Evolutionary conservation across 2,113 vertebrate genomes (phyloP), one percentile per base, ranked within the genome.

Genomic region (Notothenia coriiceps): DNA sequence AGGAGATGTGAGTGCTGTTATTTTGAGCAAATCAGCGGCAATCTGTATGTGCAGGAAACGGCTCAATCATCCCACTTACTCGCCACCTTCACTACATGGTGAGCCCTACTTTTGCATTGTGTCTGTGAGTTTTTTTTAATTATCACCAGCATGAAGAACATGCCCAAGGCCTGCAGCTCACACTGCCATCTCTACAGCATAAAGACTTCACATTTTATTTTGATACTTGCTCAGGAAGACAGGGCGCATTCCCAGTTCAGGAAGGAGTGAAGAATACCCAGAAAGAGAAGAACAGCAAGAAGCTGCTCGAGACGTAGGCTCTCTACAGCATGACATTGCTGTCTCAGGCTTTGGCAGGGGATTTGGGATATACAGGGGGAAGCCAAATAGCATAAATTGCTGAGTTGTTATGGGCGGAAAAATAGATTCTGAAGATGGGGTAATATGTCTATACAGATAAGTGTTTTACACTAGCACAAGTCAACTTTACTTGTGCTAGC

Each of bases 141-240:
- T 97, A 97, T 97, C 95, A 91, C 94, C 85, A 90, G 93, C 94
- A 94, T 94, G 95, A 95, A 96, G 96, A 96, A 94, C 93, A 94
- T 94, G 96, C 96, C 96, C 94, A 94, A 88, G 94, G 96, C 94
- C 95, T 95, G 86, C 94, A 94, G 86, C 88, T 94, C 95, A 91
- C 88, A 65, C 76, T 77, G 88, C 85, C 84, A 88, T 88, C 77
- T 89, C 87, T 59, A 70, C 43, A 25, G 70, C 83, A 83, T 87
- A 71, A 90, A 88, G 80, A 88, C 82, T 77, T 86, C 74, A 79
- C 74, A 76, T 87, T 86, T 88, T 87, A 86, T 92, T 84, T 87
- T 86, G 85, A 91, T 86, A 77, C 86, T 84, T 66, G 74, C 75
- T 86, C 69, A 67, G 75, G 75, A 82, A 88, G 90, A 87, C 80